Percentiles rank a stretch among this genome's conserved stretches.
phyloP scores from a whole-genome alignment of 2,888 invertebrate genomes.

The Tyria jacobaeae region DNA sequence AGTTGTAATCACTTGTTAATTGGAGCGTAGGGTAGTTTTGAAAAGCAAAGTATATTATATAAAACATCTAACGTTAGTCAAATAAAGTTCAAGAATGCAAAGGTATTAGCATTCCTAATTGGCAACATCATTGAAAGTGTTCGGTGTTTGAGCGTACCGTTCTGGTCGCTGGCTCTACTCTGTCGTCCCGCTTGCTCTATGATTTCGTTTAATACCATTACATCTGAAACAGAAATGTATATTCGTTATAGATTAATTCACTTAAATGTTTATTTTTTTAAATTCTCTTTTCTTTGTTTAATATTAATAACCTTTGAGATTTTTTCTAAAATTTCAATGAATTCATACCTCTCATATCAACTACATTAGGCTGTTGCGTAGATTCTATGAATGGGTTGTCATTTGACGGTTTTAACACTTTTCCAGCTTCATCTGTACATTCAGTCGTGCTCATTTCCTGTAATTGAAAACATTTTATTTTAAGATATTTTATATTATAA shows the following conservation, averaged over 20 bases:
- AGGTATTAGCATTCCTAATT: constrained; percentile 58
- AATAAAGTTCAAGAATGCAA: constrained; percentile 59
- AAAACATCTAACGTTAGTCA: constrained; percentile 53
- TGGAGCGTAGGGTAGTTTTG: constrained; percentile 31
- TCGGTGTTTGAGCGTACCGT: constrained; percentile 88
- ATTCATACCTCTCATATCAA: constrained; percentile 95
- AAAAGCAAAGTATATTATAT: constrained; percentile 23
- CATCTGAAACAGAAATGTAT: constrained; percentile 89
- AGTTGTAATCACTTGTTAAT: constrained; percentile 34
- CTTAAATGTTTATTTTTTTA: not conserved
- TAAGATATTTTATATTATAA: not conserved
- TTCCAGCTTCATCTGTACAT: constrained; percentile 92
- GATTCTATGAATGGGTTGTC: constrained; percentile 98
- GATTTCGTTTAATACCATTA: constrained; percentile 98
- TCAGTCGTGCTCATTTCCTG: constrained; percentile 93
- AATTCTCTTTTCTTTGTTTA: not conserved
- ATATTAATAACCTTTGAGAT: not conserved
- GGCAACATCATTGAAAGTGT: constrained; percentile 54
- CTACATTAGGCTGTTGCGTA: constrained; percentile 94
- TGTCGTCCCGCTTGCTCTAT: constrained; percentile 97
- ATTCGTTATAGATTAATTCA: not conserved
- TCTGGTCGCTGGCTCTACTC: constrained; percentile 94
- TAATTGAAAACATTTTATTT: constrained; percentile 5
- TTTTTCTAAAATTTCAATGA: not conserved
- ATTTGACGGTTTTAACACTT: constrained; percentile 90